phyloP scores from a whole-genome alignment of 2,113 vertebrate species.

The Albula glossodonta region DNA sequence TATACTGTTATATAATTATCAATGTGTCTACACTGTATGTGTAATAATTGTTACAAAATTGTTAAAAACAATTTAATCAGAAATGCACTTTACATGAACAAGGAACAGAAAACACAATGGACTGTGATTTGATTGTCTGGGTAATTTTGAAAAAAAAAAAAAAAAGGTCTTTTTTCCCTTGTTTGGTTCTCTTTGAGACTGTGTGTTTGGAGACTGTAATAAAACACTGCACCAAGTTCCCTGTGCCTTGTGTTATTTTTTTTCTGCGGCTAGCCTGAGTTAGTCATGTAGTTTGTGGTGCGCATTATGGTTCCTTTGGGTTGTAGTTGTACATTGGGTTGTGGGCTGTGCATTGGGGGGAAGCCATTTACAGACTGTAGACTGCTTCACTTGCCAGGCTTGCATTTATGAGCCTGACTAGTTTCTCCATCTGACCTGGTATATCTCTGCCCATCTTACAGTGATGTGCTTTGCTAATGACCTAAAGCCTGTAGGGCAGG shows the following conservation, averaged over 20 bases:
- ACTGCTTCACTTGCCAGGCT: too few relatives aligned
- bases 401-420: too few relatives aligned
- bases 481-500: too few relatives aligned
- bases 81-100: slow-evolving; percentile 33
- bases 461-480: too few relatives aligned
- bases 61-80: slow-evolving; percentile 11
- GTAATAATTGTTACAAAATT: slow-evolving; percentile 20
- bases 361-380: too few relatives aligned
- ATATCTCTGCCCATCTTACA: too few relatives aligned
- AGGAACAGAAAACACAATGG: neutral
- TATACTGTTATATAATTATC: slow-evolving; percentile 28
- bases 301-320: neutral
- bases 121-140: slow-evolving; percentile 17
- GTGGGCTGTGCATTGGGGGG: too few relatives aligned
- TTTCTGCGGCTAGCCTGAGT: neutral
- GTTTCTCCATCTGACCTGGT: too few relatives aligned
- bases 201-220: slow-evolving; percentile 17
- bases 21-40: slow-evolving; percentile 19
- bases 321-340: too few relatives aligned
- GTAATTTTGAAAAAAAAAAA: too few relatives aligned
- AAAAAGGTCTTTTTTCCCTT: neutral
- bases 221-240: slow-evolving; percentile 18
- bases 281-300: neutral
- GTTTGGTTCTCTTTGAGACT: neutral
- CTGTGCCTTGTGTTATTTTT: neutral